A percentile compares a stretch with the other conserved stretches of the same genome.
Evolutionary conservation across 2,888 invertebrate genomes (phyloP).

Genomic region (Pseudoips prasinana): DNA sequence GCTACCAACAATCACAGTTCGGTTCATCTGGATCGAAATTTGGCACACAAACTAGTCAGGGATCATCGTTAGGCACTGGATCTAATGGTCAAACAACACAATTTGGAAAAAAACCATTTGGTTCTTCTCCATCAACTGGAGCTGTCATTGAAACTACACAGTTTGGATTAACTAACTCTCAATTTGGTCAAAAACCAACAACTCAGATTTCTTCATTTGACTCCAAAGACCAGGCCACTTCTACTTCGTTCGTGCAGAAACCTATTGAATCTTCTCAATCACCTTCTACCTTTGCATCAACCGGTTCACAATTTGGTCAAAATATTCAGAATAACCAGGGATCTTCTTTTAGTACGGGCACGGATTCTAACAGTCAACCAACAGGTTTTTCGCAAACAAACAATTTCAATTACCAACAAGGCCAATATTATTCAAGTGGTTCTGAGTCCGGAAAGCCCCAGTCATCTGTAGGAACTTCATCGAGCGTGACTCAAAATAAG

Average conservation of each 20-base stretch:
- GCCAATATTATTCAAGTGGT: too few relatives aligned
- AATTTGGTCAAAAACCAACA: constrained; percentile 6
- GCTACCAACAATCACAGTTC: too few relatives aligned
- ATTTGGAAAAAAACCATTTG: constrained; percentile 4
- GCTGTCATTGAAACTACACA: neutral
- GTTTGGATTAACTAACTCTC: constrained; percentile 3
- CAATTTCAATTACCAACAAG: too few relatives aligned
- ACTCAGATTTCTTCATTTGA: constrained; percentile 3
- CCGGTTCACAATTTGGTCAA: constrained; percentile 5
- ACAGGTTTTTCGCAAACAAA: too few relatives aligned
- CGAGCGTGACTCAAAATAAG: too few relatives aligned
- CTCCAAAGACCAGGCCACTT: neutral
- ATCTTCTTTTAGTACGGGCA: constrained; percentile 3
- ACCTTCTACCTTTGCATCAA: constrained; percentile 2
- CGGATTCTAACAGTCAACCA: constrained; percentile 6
- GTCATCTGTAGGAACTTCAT: too few relatives aligned
- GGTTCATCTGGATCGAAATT: constrained; percentile 8
- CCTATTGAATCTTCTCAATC: constrained; percentile 4
- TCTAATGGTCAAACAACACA: too few relatives aligned
- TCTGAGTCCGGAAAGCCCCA: too few relatives aligned
- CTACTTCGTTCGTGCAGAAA: constrained; percentile 6
- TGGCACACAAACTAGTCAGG: neutral
- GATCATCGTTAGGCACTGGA: too few relatives aligned
- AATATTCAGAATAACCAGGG: constrained; percentile 4
- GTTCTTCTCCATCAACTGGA: neutral